phyloP scores from a whole-genome alignment of 1,140 invertebrate species.

The Goniozus legneri region DNA sequence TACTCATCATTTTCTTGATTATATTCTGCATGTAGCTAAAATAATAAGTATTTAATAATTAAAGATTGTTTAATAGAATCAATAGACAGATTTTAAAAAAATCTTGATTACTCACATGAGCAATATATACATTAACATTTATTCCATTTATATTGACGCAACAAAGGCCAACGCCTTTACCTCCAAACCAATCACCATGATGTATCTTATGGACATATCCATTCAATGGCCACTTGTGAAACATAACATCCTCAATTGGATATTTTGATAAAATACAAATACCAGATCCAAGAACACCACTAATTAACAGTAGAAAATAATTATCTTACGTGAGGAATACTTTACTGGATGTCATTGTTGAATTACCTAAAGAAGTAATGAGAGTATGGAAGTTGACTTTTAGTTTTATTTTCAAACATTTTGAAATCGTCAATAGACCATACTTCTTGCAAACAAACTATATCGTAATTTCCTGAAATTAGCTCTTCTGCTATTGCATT shows the following conservation, averaged over 20 bases:
- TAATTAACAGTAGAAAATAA: conserved; percentile 46
- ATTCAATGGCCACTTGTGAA: conserved; percentile 91
- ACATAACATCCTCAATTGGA: conserved; percentile 84
- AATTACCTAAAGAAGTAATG: conserved; percentile 94
- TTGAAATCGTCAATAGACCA: conserved; percentile 80
- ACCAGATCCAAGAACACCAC: conserved; percentile 89
- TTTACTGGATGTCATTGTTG: too few relatives aligned
- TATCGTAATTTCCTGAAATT: conserved; percentile 68
- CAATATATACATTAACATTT: conserved; percentile 81
- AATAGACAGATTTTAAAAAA: conserved; percentile 2
- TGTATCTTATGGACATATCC: conserved; percentile 95
- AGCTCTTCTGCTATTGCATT: conserved; percentile 77
- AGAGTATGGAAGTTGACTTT: conserved; percentile 68
- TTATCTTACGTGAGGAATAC: too few relatives aligned
- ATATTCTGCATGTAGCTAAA: conserved; percentile 93
- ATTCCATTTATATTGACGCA: conserved; percentile 66
- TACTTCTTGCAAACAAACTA: conserved; percentile 91
- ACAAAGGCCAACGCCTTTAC: conserved; percentile 92
- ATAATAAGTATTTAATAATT: conserved; percentile 21
- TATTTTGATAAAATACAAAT: conserved; percentile 86
- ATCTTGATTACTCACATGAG: conserved; percentile 75
- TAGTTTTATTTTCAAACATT: conserved; percentile 62
- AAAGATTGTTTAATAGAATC: conserved; percentile 17
- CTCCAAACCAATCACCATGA: conserved; percentile 98
- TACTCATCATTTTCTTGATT: conserved; percentile 83